Conservation (phyloP, 2,113 vertebrate species). For the Sphyrna mokarran region DNA sequence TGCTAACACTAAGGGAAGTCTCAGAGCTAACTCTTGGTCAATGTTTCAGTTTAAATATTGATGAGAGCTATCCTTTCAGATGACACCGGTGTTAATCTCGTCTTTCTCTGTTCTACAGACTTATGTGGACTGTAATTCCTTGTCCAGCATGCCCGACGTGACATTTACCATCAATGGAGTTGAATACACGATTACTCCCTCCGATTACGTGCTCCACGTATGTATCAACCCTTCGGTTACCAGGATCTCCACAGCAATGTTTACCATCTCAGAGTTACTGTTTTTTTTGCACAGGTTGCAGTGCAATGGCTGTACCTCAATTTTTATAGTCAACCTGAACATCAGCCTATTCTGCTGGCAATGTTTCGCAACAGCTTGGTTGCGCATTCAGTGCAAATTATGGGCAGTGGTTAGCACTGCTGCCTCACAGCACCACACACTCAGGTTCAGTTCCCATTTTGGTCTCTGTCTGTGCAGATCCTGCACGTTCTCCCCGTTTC, state of each 20-base stretch:
- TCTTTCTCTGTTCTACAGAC: constrained; percentile 43
- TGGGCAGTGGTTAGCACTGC: too few species aligned
- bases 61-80: too few species aligned
- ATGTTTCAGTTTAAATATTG: not conserved
- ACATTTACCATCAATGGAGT: constrained; percentile 47
- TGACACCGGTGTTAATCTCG: not conserved
- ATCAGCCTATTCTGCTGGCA: too few species aligned
- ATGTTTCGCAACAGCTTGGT: too few species aligned
- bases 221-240: not conserved
- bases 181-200: constrained; percentile 12
- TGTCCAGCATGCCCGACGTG: constrained; percentile 47
- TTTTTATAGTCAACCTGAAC: too few species aligned
- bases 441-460: too few species aligned
- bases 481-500: too few species aligned
- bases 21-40: not conserved
- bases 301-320: not conserved
- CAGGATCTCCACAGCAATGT: not conserved
- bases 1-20: not conserved
- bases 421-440: too few species aligned
- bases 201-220: constrained; percentile 47
- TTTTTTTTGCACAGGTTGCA: not conserved
- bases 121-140: constrained; percentile 42
- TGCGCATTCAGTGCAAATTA: too few species aligned
- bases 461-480: too few species aligned
- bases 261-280: not conserved